Base-by-base conservation (phyloP, 2,888 invertebrate genomes). In the Pandemis heparana region DNA sequence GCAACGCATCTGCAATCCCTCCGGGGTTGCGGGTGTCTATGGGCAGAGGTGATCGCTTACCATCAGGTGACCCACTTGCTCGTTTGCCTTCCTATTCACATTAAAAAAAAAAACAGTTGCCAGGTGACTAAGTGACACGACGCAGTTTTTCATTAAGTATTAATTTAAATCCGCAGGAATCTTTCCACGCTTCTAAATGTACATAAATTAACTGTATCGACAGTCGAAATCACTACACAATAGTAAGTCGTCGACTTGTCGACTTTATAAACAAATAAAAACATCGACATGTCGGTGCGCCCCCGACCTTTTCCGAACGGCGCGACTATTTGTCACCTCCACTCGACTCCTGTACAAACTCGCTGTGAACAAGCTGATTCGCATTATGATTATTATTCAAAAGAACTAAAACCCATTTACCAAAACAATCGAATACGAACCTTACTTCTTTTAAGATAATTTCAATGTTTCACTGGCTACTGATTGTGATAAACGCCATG, bases 301-400 rank as follows among this genome's bases (percentile, higher is more conserved):
- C 88, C 83, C 89, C 89, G 87, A 89, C 90, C 91, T 92, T 89
- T 90, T 87, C 87, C 85, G 87, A 82, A 88, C 89, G 86, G 88
- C 90, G 89, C 90, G 92, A 92, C 94, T 94, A 94, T 94, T 94
- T 94, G 94, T 94, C 94, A 94, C 94, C 88, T 87, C 87, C 85
- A 89, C 88, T 89, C 85, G 93, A 94, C 94, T 94, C 92, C 94
- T 87, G 94, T 93, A 93, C 89, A 85, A 84, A 85, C 85, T 87
- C 84, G 89, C 87, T 86, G 87, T 84, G 85, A 90, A 92, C 91
- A 92, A 88, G 86, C 87, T 89, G 92, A 93, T 94, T 92, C 87
- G 83, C 91, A 92, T 94, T 92, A 88, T 85, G 82, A 83, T 74
- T 76, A 74, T 12, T 69, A 73, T 70, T 75, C 77, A 64, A 76